Evolutionary conservation across 1,140 invertebrate genomes (phyloP).

Genomic region (Drosophila bocki): DNA sequence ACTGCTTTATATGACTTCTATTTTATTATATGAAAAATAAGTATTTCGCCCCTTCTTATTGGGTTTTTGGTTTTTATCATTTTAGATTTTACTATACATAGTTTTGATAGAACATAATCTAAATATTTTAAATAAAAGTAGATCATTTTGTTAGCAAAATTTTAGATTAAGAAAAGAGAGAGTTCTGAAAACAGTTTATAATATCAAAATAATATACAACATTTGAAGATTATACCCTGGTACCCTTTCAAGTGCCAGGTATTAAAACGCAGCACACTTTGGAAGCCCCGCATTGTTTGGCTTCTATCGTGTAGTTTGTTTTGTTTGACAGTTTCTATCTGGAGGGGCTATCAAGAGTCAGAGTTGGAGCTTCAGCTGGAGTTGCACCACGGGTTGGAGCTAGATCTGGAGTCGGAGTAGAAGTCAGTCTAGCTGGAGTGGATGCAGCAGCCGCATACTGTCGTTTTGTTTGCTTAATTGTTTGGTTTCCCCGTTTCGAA

Average conservation of each 20-base stretch:
- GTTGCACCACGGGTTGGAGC: conserved; percentile 6
- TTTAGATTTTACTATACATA: too few species aligned
- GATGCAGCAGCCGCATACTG: conserved; percentile 44
- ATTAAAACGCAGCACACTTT: conserved; percentile 68
- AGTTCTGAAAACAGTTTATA: background rate
- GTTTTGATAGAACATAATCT: too few species aligned
- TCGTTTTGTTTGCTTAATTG: conserved; percentile 77
- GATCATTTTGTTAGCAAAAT: background rate
- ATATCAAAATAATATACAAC: background rate
- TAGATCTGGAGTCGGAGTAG: conserved; percentile 6
- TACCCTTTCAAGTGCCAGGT: conserved; percentile 16
- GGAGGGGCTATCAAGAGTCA: conserved; percentile 49
- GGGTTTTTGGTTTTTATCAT: too few species aligned
- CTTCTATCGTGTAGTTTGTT: conserved; percentile 74
- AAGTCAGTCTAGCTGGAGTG: background rate
- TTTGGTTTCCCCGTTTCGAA: conserved; percentile 49
- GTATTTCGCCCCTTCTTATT: too few species aligned
- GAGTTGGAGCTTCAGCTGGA: conserved; percentile 31
- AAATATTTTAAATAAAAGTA: background rate
- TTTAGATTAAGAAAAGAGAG: background rate
- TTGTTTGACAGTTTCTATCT: conserved; percentile 79
- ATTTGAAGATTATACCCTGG: background rate
- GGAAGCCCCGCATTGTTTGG: conserved; percentile 57
- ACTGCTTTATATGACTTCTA: background rate
- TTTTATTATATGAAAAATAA: too few species aligned